Base-by-base conservation (phyloP, 2,797 vertebrate genomes). In the Cottoperca gobio region DNA sequence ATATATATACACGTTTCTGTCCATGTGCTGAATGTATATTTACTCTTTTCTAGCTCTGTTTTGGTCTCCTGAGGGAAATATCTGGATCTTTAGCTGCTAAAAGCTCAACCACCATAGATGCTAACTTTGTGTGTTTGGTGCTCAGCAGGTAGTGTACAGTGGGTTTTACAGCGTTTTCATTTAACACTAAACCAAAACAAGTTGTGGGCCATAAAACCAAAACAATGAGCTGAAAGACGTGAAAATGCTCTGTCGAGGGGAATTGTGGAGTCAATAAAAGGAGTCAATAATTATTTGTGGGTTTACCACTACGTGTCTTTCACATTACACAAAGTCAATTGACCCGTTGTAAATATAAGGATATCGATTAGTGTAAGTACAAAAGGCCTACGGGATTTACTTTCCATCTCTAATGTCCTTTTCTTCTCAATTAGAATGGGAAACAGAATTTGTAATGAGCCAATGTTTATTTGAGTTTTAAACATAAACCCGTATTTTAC, bases 371-470 rank as follows among this genome's bases (percentile, higher is more conserved):
- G 2, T 21, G 65, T 53, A n/a, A n/a, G n/a, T n/a, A n/a, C n/a
- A n/a, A n/a, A n/a, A n/a, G n/a, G n/a, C n/a, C n/a, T n/a, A n/a
- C n/a, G n/a, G n/a, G n/a, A 55, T 11, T 49, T 48, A 26, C 24
- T 24, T 57, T 31, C 12, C 2, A 72, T 26, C 11, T 16, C 12
- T 5, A 4, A 43, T 16, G 8, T 7, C 6, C 21, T 28, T 33
- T 66, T 46, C n/a, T n/a, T 58, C 6, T 54, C 1, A 43, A 59
- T 63, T 70, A 45, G 46, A 70, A 37, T 49, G 21, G 8, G 43
- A 48, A 49, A 61, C 16, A 0, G 17, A 3, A 16, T 21, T 48
- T 42, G 57, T 1, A 42, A 12, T n/a, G 5, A 19, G 26, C 10
- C 24, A 24, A 31, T 23, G 12, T 19, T 45, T 14, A 3, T 19